Evolutionary conservation across 2,113 vertebrate species (phyloP), one percentile per base, ranked within the genome.

Genomic region (Thamnophis sirtalis): DNA sequence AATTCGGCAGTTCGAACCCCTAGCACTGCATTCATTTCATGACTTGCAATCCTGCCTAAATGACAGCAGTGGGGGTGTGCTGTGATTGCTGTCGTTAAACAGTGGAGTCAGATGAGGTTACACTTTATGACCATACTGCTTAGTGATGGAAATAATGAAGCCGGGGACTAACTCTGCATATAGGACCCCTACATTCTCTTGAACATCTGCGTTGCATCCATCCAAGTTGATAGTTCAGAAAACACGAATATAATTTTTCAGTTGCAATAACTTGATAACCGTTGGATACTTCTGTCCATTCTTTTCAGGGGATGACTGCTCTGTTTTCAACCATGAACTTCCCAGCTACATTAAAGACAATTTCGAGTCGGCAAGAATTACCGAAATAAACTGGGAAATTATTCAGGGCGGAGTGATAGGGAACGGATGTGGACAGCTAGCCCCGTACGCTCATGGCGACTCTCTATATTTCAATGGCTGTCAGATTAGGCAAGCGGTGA

Each of bases 291-390:
- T 93, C 15, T 9, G 4, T 94, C 38, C 96, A 86, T 96, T 93
- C 13, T 94, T 96, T 97, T 88, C 94, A 99, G 98, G 99, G 56
- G 99, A 99, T 17, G 99, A 99, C 95, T 99, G 99, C 97, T 99
- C 99, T 92, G 95, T 98, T 92, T 98, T 98, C 93, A 98, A 96
- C 97, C 98, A 97, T 19, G 99, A 99, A 93, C 98, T 99, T 94
- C 98, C 99, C 93, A 99, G 98, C 96, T 99, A 98, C 84, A 99
- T 99, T 96, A 99, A 99, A 97, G 99, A 99, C 95, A 99, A 99
- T 96, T 99, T 99, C 96, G 99, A 99, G 96, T 99, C 99, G 0
- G 98, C 98, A 91, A 97, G 97, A 63, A 98, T 99, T 92, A 99
- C 99, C 26, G 98, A 98, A 96, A 98, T 98, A 96, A 99, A 98